Conservation (phyloP, 2,888 invertebrate species). For the Seira ritae region DNA sequence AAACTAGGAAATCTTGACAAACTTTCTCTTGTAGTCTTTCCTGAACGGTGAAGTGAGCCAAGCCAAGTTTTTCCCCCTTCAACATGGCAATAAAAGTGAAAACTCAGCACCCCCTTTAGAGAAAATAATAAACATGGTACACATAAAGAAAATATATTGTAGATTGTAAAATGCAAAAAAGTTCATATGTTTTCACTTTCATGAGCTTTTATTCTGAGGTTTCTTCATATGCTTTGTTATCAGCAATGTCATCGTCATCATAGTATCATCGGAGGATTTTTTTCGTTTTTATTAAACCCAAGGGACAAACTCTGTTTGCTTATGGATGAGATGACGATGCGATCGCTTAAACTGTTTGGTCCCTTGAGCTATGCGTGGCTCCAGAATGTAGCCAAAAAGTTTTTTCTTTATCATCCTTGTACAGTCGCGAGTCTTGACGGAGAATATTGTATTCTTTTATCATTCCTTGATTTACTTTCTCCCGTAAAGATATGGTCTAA, state of each 20-base stretch:
- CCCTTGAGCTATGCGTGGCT: background rate
- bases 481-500: background rate
- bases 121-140: too few species aligned
- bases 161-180: too few species aligned
- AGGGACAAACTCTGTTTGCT: background rate
- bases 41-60: background rate
- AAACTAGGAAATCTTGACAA: background rate
- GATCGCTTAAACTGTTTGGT: constrained; percentile 3
- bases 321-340: constrained; percentile 1
- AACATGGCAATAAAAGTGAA: constrained; percentile 10
- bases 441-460: background rate
- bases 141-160: too few species aligned
- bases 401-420: background rate
- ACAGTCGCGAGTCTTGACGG: background rate
- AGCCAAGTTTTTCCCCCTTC: background rate
- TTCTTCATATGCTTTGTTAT: background rate
- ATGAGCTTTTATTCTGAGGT: too few species aligned
- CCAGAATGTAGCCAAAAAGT: background rate
- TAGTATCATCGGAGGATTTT: background rate
- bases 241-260: background rate
- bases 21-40: background rate
- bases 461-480: constrained; percentile 17
- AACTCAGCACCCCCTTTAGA: background rate
- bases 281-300: background rate
- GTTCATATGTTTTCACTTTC: too few species aligned